Evolutionary conservation across 2,888 invertebrate genomes (phyloP), one percentile per base, ranked within the genome.

Genomic region (Iselma pallidipennis): DNA sequence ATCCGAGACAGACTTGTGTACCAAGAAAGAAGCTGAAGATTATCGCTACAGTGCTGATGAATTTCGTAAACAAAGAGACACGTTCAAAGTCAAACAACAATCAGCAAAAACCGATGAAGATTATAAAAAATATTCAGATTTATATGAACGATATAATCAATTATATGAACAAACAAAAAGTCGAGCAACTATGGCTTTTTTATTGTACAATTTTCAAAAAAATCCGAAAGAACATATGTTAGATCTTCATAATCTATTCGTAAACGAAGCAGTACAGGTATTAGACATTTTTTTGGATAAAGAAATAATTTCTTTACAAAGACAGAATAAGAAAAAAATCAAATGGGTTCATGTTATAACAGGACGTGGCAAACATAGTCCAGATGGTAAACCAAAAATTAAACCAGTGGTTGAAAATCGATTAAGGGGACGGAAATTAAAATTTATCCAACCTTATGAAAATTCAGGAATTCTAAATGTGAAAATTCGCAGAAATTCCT

Each of bases 231-330:
- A 80, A 1, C 79, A 82, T 7, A 86, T 88, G 0, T 80, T 94
- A 9, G 94, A 95, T 78, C 82, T 94, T 1, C 95, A 95, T 77
- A 88, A 87, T 73, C 80, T 93, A 33, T 88, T 86, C 65, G 89
- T 91, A 0, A 78, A 83, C 3, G 94, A 94, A 78, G 94, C 94
- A 0, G 78, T 87, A 19, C 84, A 85, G 56, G 84, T 87, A 0
- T 71, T 91, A 7, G 89, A 91, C 63, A 69, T 89, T 4, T 91
- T 89, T 73, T 74, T 91, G 0, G 90, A 91, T 72, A 80, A 83
- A 1, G 87, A 89, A 65, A 86, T 90, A 1, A 80, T 81, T 2
- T 80, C 82, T 23, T 72, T 91, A 21, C 76, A 74, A 28, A 78
- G 72, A 71, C 77, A 69, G 72, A 81, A 68, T 67, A 16, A 57